phyloP scores from a whole-genome alignment of 92 coral and sea anemone genomes.

The Desmophyllum pertusum region DNA sequence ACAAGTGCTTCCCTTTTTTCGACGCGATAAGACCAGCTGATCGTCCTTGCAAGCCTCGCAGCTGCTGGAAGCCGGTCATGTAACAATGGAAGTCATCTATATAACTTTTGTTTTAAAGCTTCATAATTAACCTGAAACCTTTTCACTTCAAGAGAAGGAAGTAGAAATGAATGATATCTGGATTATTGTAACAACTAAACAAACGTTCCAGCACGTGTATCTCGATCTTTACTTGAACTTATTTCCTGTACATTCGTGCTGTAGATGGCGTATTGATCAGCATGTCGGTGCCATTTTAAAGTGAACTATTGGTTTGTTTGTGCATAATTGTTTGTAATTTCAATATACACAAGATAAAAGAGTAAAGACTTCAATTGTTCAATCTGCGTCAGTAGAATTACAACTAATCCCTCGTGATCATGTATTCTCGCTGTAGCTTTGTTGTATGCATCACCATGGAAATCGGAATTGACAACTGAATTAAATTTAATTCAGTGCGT shows the following conservation, averaged over 20 bases:
- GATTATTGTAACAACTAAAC: too few relatives aligned
- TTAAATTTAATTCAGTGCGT: background rate
- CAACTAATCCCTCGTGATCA: slow-evolving; percentile 18
- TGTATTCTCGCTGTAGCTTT: background rate
- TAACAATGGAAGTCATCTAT: background rate
- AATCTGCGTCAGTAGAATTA: background rate
- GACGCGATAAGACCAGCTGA: background rate
- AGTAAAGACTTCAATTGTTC: slow-evolving; percentile 18
- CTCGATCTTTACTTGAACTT: background rate
- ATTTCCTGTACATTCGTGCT: slow-evolving; percentile 8
- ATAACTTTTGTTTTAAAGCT: background rate
- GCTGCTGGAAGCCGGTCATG: background rate
- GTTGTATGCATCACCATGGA: background rate
- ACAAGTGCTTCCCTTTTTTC: background rate
- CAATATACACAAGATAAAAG: slow-evolving; percentile 2
- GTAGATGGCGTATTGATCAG: background rate
- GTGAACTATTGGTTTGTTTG: slow-evolving; percentile 12
- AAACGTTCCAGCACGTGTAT: background rate
- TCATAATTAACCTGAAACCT: background rate
- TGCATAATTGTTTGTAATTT: background rate
- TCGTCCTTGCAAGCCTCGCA: background rate
- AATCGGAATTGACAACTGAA: background rate
- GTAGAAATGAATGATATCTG: background rate
- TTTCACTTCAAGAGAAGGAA: too few relatives aligned
- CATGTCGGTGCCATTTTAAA: background rate